Evolutionary conservation across 92 coral and sea anemone species (phyloP), one percentile per base, ranked within the genome.

Genomic region (Phenganax marumi): DNA sequence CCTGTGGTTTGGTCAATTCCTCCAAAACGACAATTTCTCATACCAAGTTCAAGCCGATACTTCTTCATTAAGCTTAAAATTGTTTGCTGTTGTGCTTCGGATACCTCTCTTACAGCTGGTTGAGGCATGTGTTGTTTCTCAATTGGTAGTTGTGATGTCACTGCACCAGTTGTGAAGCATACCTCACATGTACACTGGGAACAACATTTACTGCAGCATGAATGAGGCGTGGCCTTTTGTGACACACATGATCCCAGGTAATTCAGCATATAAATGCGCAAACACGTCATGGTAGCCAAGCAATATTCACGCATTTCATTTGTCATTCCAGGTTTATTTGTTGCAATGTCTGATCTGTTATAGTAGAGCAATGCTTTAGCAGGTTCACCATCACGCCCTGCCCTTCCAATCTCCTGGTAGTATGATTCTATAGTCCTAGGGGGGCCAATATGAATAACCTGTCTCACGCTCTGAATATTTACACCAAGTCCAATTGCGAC

Each of bases 391-490:
- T 88, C 87, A 12, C 91, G 52, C 9, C 91, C 91, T 52, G 84
- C 91, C 83, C 89, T 50, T 7, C 89, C 91, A 56, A 85, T 85
- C 76, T 89, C 84, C 64, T 89, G 89, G 73, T 81, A 81, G 43
- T 89, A 85, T 48, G 84, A 75, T 68, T 88, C 88, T 26, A 81
- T 65, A 53, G 89, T 81, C 65, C 89, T 52, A 66, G 91, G 89
- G 7, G 62, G 86, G 52, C 81, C 89, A 50, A 88, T 70, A 76
- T 88, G 90, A 48, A 88, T 84, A 10, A 88, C 76, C 14, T 84
- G 85, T 78, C 90, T 52, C 14, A 88, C 80, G 53, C 68, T 52
- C 53, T 80, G 90, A 21, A 87, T 87, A 69, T 69, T 87, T 24
- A 83, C 84, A 8, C 87, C 84, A 74, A 83, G 73, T 55, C 90